A percentile compares a stretch with the other conserved stretches of the same genome.
phyloP scores from a whole-genome alignment of 1,140 invertebrate species.

The Paramacrobiotus metropolitanus region DNA sequence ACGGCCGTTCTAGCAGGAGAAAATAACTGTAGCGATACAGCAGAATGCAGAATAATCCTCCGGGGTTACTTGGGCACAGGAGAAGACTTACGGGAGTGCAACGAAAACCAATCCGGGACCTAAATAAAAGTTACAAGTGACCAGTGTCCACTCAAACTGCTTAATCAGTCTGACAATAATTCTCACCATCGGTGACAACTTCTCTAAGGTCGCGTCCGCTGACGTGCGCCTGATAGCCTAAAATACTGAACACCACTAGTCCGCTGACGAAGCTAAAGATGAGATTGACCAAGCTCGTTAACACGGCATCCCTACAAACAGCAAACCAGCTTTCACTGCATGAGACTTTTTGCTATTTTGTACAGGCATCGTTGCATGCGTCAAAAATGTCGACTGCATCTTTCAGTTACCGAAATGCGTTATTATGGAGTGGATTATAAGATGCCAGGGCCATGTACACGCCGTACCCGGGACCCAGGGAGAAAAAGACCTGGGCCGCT shows the following conservation, averaged over 20 bases:
- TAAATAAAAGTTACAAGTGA: no score
- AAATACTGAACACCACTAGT: conserved; percentile 87
- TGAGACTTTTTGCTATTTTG: no score
- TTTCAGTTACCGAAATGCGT: conserved; percentile 61
- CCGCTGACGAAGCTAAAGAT: conserved; percentile 91
- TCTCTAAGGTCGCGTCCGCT: neutral
- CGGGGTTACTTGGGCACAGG: no score
- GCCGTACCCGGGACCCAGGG: conserved; percentile 75
- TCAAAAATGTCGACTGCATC: no score
- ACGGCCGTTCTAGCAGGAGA: conserved; percentile 34
- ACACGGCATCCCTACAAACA: conserved; percentile 46
- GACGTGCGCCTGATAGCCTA: conserved; percentile 46
- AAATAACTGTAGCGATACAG: no score
- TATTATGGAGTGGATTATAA: conserved; percentile 86
- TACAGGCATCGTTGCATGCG: no score
- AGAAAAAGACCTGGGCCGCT: conserved; percentile 92
- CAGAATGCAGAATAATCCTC: neutral
- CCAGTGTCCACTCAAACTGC: no score
- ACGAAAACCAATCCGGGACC: conserved; percentile 81
- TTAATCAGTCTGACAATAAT: no score
- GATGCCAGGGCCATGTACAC: conserved; percentile 80
- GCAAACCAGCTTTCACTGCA: conserved; percentile 3
- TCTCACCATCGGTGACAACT: neutral
- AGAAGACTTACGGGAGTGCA: conserved; percentile 59
- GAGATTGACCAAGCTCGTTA: conserved; percentile 80